Base-by-base conservation (phyloP, 2,797 vertebrate genomes). In the Allochrocebus solatus region DNA sequence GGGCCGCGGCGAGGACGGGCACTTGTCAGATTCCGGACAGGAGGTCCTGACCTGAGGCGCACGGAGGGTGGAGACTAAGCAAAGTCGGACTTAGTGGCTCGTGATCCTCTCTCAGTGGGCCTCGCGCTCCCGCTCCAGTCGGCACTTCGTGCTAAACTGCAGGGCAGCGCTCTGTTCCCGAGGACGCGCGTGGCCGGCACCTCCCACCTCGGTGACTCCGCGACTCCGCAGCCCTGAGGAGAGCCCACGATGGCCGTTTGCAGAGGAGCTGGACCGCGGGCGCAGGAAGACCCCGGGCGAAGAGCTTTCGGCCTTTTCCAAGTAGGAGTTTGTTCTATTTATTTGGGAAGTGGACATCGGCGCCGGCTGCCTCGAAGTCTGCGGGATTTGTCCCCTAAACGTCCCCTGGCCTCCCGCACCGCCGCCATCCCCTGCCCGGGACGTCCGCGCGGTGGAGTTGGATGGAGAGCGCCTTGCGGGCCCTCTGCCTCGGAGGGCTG, bases 401-500 rank as follows among this genome's bases (percentile, higher is more conserved):
- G 30, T 4, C 8, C 41, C 30, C 74, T 3, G 41, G 75, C 57
- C 78, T 39, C 70, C n/a, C 8, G 36, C 11, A 50, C 46, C 83
- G 8, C 30, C 14, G 1, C 8, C 0, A 2, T 14, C 41, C 33
- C 5, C 0, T 67, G 14, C 14, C 5, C 0, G 1, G n/a, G 7
- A 1, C 5, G 17, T 28, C 39, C 22, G 28, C 22, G 53, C 11
- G 11, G 3, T 12, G 82, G 41, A 70, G 46, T 13, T 28, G 36
- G 39, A 39, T 5, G 70, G 84, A 82, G 36, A 5, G 8, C 0
- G 4, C 11, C 33, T 57, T 2, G 1, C 0, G 1, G 0, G 7
- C n/a, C 39, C 72, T 76, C n/a, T 10, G n/a, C 89, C 89, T 36
- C 14, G 4, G 33, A 36, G 50, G 21, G 19, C 87, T 39, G 75